A percentile compares a stretch with the other conserved stretches of the same genome.
Evolutionary conservation across 2,888 invertebrate species (phyloP).

Genomic region (Baronia brevicornis): DNA sequence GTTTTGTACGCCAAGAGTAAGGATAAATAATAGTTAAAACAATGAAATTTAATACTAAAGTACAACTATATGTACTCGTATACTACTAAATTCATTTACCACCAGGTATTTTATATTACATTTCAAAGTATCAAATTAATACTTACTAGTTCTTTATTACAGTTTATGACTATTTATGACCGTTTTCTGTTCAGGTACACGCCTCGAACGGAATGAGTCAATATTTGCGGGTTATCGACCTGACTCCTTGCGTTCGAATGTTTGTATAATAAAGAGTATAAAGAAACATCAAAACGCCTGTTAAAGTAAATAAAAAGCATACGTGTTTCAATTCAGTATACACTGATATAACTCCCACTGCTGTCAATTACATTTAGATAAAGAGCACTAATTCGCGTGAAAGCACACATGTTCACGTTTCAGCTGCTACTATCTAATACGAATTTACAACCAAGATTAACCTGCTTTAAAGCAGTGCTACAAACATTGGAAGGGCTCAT

Average conservation of each 20-base stretch:
- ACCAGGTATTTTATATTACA: too few species aligned
- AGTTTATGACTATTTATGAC: too few species aligned
- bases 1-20: too few species aligned
- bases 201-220: constrained; percentile 39
- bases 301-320: constrained; percentile 16
- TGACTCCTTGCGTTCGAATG: constrained; percentile 28
- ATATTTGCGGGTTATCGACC: constrained; percentile 64
- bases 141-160: too few species aligned
- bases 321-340: constrained; percentile 28
- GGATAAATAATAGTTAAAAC: too few species aligned
- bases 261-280: constrained; percentile 20
- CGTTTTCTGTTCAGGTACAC: too few species aligned
- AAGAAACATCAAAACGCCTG: constrained; percentile 7
- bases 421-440: constrained; percentile 55
- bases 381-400: constrained; percentile 51
- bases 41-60: too few species aligned
- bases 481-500: constrained; percentile 32
- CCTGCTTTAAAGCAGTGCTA: constrained; percentile 35
- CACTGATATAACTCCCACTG: constrained; percentile 37
- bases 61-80: too few species aligned
- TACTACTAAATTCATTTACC: too few species aligned
- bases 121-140: too few species aligned
- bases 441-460: constrained; percentile 61
- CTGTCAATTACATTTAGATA: constrained; percentile 32
- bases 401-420: constrained; percentile 47